phyloP scores from a whole-genome alignment of 2,113 vertebrate species.

The Scolopax mira region DNA sequence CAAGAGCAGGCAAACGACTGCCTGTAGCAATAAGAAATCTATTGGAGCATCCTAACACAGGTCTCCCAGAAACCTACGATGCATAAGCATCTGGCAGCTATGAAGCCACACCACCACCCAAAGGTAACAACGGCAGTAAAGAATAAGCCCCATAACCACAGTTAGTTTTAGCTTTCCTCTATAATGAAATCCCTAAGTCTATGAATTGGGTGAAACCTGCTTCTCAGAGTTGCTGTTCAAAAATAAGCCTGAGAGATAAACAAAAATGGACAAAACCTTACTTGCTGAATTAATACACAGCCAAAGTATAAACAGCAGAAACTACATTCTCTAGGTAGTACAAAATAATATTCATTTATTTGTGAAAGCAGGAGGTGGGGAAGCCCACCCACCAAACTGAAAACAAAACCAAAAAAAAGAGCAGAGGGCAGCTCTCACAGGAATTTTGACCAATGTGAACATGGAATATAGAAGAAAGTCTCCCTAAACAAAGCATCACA shows the following conservation, averaged over 20 bases:
- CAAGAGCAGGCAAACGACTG: background rate
- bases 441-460: background rate
- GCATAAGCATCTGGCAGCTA: background rate
- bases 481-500: background rate
- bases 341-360: background rate
- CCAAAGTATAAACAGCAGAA: background rate
- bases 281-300: background rate
- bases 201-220: background rate
- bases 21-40: background rate
- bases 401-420: background rate
- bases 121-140: background rate
- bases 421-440: fast-evolving
- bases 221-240: background rate
- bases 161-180: background rate
- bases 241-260: background rate
- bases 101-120: background rate
- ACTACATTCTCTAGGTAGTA: background rate
- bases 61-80: background rate
- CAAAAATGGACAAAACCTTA: background rate
- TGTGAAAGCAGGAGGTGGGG: background rate
- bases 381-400: background rate
- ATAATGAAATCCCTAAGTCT: background rate
- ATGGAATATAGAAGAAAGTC: background rate
- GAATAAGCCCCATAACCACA: background rate
- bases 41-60: background rate